Evolutionary conservation across 2,113 vertebrate species (phyloP), one percentile per base, ranked within the genome.

Genomic region (Pituophis catenifer): DNA sequence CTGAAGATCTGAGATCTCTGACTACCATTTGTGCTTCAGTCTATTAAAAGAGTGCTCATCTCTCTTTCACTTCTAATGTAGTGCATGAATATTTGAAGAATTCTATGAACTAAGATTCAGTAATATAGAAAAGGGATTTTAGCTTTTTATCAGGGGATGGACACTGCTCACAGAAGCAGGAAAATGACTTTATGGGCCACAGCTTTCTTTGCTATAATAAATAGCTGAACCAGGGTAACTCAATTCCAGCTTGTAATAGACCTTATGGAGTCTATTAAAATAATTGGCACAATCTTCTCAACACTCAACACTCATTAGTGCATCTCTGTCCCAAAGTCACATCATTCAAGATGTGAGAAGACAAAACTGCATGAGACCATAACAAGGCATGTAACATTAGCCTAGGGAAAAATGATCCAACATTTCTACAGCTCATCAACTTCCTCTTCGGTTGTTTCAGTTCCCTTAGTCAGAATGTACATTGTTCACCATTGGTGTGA

Each of bases 31-130:
- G 93, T 93, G 95, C 95, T 88, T 91, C 38, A 96, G 93, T 86
- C 96, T 95, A 93, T 86, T 96, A 95, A 96, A 96, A 92, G 93
- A 93, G 59, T 94, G 91, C 96, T 97, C 96, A 95, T 96, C 95
- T 96, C 96, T 81, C 94, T 97, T 97, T 97, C 92, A 96, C 90
- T 96, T 97, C 95, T 54, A 93, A 86, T 96, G 96, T 95, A 91
- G 96, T 93, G 95, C 92, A 96, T 96, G 95, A 98, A 97, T 96
- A 96, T 92, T 95, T 95, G 96, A 97, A 95, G 93, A 96, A 92
- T 95, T 93, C 88, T 94, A 93, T 96, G 97, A 96, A 97, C 91
- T 89, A 97, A 95, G 93, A 53, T 94, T 75, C 89, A 89, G 96
- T 93, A 96, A 93, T 93, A 92, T 12, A 95, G 94, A 93, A 88